Percentiles rank a stretch among this genome's conserved stretches.
Conservation (phyloP, 2,888 invertebrate species). For the Perdita meconis region DNA sequence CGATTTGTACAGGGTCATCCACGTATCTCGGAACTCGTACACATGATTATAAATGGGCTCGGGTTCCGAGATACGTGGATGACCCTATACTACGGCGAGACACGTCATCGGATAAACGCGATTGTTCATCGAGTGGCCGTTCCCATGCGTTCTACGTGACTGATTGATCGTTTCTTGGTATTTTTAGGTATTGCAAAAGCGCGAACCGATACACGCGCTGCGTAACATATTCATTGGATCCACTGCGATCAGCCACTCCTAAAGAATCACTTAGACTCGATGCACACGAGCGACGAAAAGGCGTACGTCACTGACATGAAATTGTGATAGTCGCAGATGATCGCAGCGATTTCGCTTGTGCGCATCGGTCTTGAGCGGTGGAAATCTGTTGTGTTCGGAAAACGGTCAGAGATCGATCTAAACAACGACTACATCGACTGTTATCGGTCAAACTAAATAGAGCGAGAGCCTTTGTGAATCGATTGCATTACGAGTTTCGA, state of each 20-base stretch:
- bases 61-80: too few species aligned
- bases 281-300: too few species aligned
- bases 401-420: background rate
- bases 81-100: too few species aligned
- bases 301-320: too few species aligned
- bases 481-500: conserved; percentile 1
- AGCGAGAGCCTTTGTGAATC: background rate
- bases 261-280: too few species aligned
- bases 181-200: conserved; percentile 27
- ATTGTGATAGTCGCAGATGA: too few species aligned
- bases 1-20: too few species aligned
- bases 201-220: background rate
- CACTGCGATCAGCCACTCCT: background rate
- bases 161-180: conserved; percentile 8
- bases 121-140: conserved; percentile 4
- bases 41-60: too few species aligned
- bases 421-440: background rate
- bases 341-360: too few species aligned
- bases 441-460: conserved; percentile 5
- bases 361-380: background rate
- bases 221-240: background rate
- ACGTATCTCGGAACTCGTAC: too few species aligned
- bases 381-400: background rate
- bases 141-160: background rate
- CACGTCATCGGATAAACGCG: conserved; percentile 20